Evolutionary conservation across 64 coral and sea anemone species (phyloP).

Genomic region (Dendronephthya gigantea): DNA sequence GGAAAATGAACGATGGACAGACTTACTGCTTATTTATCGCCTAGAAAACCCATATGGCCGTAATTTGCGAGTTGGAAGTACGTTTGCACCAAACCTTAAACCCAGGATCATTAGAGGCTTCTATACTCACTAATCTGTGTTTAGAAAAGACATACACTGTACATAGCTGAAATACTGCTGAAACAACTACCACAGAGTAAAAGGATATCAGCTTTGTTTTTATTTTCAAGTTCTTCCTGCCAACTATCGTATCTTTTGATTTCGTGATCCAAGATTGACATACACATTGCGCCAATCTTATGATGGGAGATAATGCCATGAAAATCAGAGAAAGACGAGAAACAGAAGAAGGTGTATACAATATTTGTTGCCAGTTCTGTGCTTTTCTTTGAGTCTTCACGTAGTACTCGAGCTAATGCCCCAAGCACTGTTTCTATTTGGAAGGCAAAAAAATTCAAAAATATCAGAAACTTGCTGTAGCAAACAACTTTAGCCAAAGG

Average conservation of each 20-base stretch:
- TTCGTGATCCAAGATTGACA: constrained; percentile 89
- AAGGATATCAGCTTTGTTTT: constrained; percentile 88
- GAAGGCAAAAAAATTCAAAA: background rate
- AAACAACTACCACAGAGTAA: background rate
- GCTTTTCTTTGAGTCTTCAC: constrained; percentile 93
- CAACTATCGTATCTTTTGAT: constrained; percentile 68
- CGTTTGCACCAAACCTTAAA: too few species aligned
- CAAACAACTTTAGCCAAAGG: too few species aligned
- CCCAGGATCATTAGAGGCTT: too few species aligned
- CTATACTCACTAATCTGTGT: too few species aligned
- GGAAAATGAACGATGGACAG: background rate
- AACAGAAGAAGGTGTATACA: constrained; percentile 96
- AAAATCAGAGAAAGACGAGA: constrained; percentile 96
- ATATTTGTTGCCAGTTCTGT: constrained; percentile 95
- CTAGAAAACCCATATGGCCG: too few species aligned
- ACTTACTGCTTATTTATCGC: background rate
- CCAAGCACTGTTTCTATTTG: constrained; percentile 83
- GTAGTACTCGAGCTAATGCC: constrained; percentile 68
- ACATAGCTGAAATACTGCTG: too few species aligned
- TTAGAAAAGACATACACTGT: too few species aligned
- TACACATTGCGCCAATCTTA: constrained; percentile 90
- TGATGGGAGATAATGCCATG: constrained; percentile 81
- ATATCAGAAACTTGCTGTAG: too few species aligned
- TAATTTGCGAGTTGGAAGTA: too few species aligned
- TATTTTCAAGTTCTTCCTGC: constrained; percentile 87